A percentile compares a stretch with the other conserved stretches of the same genome.
Conservation (phyloP, 2,797 vertebrate species). For the Neolamprologus multifasciatus region DNA sequence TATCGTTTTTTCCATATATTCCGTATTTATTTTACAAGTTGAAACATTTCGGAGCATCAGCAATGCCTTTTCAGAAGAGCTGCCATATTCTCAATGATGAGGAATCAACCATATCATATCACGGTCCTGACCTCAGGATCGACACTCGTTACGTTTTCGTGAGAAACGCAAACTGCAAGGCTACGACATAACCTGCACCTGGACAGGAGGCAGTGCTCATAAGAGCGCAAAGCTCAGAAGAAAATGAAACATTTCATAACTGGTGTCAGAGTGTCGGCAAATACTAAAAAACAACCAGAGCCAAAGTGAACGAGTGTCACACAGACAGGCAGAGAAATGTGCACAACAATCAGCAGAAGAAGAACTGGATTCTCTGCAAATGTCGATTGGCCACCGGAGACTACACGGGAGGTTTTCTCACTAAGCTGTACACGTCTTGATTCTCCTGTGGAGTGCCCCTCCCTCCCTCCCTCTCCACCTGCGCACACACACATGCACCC, state of each 20-base stretch:
- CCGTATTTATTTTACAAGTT: not conserved
- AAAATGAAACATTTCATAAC: conserved; percentile 24
- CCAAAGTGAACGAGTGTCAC: not conserved
- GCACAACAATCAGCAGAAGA: conserved; percentile 62
- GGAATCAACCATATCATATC: not conserved
- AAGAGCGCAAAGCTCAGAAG: conserved; percentile 14
- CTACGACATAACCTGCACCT: not conserved
- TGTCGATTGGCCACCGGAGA: conserved; percentile 78
- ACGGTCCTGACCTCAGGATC: not conserved
- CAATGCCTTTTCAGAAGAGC: not conserved
- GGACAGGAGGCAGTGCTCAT: not conserved
- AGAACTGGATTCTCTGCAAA: conserved; percentile 78
- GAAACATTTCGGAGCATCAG: not conserved
- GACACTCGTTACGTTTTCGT: not conserved
- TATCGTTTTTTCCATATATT: not conserved
- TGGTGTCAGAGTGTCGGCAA: not conserved
- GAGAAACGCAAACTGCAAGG: not conserved
- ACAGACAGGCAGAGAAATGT: conserved; percentile 50
- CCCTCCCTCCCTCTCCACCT: conserved; percentile 21
- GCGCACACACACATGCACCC: not conserved
- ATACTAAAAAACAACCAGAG: not conserved
- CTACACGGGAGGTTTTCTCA: conserved; percentile 74
- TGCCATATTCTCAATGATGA: not conserved
- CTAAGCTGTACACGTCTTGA: conserved; percentile 75
- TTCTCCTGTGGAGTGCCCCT: conserved; percentile 47